Conservation (phyloP, 2,797 vertebrate genomes). For the Sandelia bainsii region DNA sequence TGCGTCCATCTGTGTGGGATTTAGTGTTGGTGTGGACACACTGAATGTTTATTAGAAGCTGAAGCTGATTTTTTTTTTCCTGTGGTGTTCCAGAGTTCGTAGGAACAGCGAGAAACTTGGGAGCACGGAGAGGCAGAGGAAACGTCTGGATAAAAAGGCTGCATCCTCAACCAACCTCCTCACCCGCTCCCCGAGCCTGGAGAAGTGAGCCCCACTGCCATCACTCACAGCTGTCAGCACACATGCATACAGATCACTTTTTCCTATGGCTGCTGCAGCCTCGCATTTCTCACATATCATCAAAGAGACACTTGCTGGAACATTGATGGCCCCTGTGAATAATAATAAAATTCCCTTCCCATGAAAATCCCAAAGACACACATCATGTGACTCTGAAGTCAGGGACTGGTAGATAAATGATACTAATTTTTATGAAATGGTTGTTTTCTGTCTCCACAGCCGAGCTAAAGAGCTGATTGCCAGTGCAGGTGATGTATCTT, state of each 20-base stretch:
- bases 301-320: slow-evolving; percentile 46
- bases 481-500: slow-evolving; percentile 78
- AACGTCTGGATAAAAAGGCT: slow-evolving; percentile 89
- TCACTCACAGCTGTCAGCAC: slow-evolving; percentile 49
- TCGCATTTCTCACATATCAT: slow-evolving; percentile 33
- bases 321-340: slow-evolving; percentile 26
- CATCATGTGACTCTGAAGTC: slow-evolving; percentile 4
- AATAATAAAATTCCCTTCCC: slow-evolving; percentile 49
- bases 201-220: slow-evolving; percentile 81
- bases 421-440: slow-evolving; percentile 1
- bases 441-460: slow-evolving; percentile 70
- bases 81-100: slow-evolving; percentile 80
- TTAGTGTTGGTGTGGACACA: not conserved
- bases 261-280: slow-evolving; percentile 38
- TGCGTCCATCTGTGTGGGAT: not conserved
- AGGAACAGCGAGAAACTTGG: slow-evolving; percentile 89
- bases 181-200: slow-evolving; percentile 86
- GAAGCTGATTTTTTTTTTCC: slow-evolving; percentile 11
- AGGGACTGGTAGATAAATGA: not conserved
- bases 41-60: not conserved
- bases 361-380: slow-evolving; percentile 30
- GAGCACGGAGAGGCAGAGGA: slow-evolving; percentile 81
- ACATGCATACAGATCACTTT: slow-evolving; percentile 33
- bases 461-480: slow-evolving; percentile 83
- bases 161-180: slow-evolving; percentile 90